These are phyloP conservation scores for Aphelinus certus DNA, from an alignment of 1,140 invertebrate genomes.

Conservation along the genomic window DNA sequence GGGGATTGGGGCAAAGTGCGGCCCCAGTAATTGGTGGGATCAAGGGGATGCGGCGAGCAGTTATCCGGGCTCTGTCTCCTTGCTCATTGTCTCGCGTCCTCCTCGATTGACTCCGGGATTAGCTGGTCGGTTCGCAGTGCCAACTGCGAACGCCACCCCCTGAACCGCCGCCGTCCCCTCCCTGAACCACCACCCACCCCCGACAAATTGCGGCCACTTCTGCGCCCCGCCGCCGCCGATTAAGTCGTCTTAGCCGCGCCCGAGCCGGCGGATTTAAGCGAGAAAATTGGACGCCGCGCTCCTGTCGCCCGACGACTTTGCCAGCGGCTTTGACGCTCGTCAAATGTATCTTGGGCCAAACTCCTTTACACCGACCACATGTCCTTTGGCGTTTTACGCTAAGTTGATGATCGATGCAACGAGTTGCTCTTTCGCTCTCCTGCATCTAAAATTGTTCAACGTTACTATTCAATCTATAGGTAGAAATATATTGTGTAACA, in stretches of 20 bases:
- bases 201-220: conserved; percentile 60
- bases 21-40: conserved; percentile 33
- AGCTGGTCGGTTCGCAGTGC: conserved; percentile 51
- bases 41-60: conserved; percentile 10
- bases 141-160: conserved; percentile 57
- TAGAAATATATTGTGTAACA: too few relatives aligned
- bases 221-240: conserved; percentile 54
- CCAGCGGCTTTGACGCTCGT: too few relatives aligned
- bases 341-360: too few relatives aligned
- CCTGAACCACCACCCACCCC: background rate
- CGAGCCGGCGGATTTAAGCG: conserved; percentile 12
- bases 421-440: too few relatives aligned
- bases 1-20: background rate
- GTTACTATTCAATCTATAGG: too few relatives aligned
- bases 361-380: too few relatives aligned
- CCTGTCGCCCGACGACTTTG: too few relatives aligned
- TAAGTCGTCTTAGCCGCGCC: conserved; percentile 36
- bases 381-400: too few relatives aligned
- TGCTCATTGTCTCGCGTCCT: conserved; percentile 40
- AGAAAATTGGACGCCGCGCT: conserved; percentile 18
- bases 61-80: conserved; percentile 31
- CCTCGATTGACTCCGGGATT: conserved; percentile 60
- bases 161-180: conserved; percentile 55
- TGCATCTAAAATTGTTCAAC: too few relatives aligned
- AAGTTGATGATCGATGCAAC: too few relatives aligned